Evolutionary conservation across 35 echinoderm and acorn worm species (phyloP).

Genomic region (Lytechinus variegatus): DNA sequence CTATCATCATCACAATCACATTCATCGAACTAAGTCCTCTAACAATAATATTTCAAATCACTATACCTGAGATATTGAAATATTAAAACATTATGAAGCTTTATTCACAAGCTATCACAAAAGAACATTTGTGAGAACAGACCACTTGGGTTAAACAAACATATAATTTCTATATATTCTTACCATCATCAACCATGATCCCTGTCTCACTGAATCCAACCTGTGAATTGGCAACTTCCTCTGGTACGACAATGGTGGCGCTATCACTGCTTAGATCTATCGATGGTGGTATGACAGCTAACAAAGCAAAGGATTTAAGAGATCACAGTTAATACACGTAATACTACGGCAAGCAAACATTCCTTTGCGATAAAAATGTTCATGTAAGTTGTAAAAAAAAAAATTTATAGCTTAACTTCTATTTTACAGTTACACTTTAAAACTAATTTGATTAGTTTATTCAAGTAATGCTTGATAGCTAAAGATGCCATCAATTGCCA

Average conservation of each 20-base stretch:
- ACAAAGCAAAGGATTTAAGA: background rate
- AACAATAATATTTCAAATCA: background rate
- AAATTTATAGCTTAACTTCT: too few relatives aligned
- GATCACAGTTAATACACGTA: background rate
- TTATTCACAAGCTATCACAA: too few relatives aligned
- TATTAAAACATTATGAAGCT: too few relatives aligned
- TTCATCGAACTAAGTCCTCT: background rate
- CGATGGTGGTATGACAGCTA: slow-evolving; percentile 67
- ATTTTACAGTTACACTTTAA: too few relatives aligned
- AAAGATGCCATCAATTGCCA: too few relatives aligned
- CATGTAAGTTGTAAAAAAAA: too few relatives aligned
- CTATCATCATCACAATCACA: background rate
- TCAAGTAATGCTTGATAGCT: too few relatives aligned
- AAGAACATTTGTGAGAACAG: too few relatives aligned
- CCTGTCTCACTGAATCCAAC: slow-evolving; percentile 82
- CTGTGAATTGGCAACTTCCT: slow-evolving; percentile 92
- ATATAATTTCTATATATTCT: background rate
- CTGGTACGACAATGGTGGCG: slow-evolving; percentile 78
- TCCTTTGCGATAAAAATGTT: too few relatives aligned
- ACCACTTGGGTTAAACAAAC: background rate
- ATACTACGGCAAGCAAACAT: too few relatives aligned
- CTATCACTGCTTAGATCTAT: slow-evolving; percentile 56
- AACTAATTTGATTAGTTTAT: too few relatives aligned
- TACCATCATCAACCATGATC: slow-evolving; percentile 78
- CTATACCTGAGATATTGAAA: background rate